These are phyloP conservation scores for Dascyllus trimaculatus DNA, from an alignment of 2,113 vertebrate genomes.

Conservation along the genomic window DNA sequence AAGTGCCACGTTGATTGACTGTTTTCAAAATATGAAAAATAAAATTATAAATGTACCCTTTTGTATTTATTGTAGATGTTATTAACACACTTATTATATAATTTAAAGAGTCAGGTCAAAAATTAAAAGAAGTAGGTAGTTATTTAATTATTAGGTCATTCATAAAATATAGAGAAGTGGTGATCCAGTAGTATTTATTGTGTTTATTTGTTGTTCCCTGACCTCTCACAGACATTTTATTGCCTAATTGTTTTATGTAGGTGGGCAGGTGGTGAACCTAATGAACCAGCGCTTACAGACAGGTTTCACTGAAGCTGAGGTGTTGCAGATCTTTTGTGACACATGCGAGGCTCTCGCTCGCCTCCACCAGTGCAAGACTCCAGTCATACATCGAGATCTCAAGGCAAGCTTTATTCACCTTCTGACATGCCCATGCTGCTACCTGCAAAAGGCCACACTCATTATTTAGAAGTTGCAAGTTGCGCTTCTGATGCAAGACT, in stretches of 20 bases:
- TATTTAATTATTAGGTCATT: neutral
- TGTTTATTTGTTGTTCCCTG: neutral
- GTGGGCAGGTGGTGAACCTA: slow-evolving; percentile 96
- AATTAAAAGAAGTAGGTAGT: neutral
- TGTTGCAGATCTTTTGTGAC: slow-evolving; percentile 97
- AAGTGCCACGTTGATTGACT: no score
- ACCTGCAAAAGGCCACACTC: neutral
- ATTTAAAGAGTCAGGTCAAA: neutral
- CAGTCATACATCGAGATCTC: slow-evolving; percentile 95
- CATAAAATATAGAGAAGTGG: neutral
- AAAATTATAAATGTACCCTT: no score
- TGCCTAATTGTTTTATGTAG: slow-evolving; percentile 71
- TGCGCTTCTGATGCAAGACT: neutral
- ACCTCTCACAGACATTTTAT: neutral
- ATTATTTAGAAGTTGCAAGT: neutral
- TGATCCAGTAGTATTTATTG: neutral
- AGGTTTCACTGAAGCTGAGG: slow-evolving; percentile 94
- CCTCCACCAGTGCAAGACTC: slow-evolving; percentile 95
- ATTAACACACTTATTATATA: neutral
- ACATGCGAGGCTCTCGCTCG: slow-evolving; percentile 94
- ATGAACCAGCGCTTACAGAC: slow-evolving; percentile 98
- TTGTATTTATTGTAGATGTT: no score
- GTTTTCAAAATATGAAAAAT: no score
- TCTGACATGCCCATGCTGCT: neutral
- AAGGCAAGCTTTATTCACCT: slow-evolving; percentile 85